Conservation (phyloP, 2,797 vertebrate species). For the Strix occidentalis region DNA sequence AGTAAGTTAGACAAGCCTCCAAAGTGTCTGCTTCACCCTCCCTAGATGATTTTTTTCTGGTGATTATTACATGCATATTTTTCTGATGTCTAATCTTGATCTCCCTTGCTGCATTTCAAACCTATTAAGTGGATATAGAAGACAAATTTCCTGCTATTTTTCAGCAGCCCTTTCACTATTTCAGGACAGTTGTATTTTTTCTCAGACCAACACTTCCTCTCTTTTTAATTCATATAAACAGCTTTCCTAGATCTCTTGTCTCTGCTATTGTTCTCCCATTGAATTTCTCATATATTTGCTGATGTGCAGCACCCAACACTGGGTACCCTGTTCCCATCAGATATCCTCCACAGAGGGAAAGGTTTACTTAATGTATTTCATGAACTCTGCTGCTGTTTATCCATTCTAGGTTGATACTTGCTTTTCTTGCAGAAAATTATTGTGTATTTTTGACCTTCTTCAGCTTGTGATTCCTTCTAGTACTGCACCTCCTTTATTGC, state of each 20-base stretch:
- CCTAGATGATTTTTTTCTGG: background rate
- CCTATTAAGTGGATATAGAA: background rate
- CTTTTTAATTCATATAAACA: background rate
- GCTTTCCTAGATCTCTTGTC: background rate
- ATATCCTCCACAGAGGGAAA: background rate
- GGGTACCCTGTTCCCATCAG: background rate
- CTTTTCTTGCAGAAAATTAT: background rate
- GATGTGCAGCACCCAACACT: background rate
- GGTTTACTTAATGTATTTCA: background rate
- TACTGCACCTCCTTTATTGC: background rate
- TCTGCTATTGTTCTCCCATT: background rate
- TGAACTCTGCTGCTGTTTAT: background rate
- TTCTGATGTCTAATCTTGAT: constrained; percentile 23
- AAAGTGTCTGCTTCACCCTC: background rate
- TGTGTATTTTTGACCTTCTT: background rate
- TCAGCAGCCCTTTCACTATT: background rate
- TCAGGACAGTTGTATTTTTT: background rate
- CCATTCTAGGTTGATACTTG: background rate
- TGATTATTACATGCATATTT: background rate
- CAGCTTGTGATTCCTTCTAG: background rate
- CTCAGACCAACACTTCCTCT: background rate
- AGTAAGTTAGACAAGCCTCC: constrained; percentile 1
- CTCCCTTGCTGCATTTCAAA: constrained; percentile 14
- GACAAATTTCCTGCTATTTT: background rate
- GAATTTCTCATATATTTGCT: background rate